Conservation (phyloP, 1,140 invertebrate species). For the Habropoda laboriosa region DNA sequence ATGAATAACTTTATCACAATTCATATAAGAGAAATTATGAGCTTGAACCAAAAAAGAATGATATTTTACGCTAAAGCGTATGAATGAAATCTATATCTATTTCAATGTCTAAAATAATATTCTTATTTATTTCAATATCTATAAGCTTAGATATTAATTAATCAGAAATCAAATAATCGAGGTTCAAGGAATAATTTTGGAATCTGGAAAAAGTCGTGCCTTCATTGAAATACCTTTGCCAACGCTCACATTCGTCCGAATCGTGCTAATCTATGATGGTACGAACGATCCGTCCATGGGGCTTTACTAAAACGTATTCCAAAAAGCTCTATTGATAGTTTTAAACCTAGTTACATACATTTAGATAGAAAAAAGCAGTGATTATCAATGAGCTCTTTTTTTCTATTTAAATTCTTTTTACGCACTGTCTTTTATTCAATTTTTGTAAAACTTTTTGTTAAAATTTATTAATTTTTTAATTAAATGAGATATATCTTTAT, state of each 20-base stretch:
- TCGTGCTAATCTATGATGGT: constrained; percentile 74
- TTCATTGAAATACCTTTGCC: constrained; percentile 67
- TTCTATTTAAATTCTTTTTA: constrained; percentile 40
- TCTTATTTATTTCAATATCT: background rate
- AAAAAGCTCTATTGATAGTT: constrained; percentile 74
- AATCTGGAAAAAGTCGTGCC: constrained; percentile 68
- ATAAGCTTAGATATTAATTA: background rate
- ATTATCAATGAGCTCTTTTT: constrained; percentile 14
- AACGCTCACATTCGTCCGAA: constrained; percentile 73
- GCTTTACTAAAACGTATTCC: constrained; percentile 78
- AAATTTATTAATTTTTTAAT: constrained; percentile 21
- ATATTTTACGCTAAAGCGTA: background rate
- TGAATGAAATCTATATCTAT: background rate
- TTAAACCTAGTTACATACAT: constrained; percentile 54
- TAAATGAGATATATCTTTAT: background rate
- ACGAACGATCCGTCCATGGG: constrained; percentile 78
- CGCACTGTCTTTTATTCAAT: constrained; percentile 23
- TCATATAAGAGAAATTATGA: background rate
- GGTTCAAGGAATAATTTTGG: constrained; percentile 37
- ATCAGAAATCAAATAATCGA: constrained; percentile 25
- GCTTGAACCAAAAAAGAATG: background rate
- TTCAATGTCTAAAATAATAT: background rate
- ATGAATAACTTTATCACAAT: background rate
- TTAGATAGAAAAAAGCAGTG: constrained; percentile 37
- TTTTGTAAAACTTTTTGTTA: constrained; percentile 20